Evolutionary conservation across 2,797 vertebrate genomes (phyloP).

Genomic region (Acanthurus lineatus): DNA sequence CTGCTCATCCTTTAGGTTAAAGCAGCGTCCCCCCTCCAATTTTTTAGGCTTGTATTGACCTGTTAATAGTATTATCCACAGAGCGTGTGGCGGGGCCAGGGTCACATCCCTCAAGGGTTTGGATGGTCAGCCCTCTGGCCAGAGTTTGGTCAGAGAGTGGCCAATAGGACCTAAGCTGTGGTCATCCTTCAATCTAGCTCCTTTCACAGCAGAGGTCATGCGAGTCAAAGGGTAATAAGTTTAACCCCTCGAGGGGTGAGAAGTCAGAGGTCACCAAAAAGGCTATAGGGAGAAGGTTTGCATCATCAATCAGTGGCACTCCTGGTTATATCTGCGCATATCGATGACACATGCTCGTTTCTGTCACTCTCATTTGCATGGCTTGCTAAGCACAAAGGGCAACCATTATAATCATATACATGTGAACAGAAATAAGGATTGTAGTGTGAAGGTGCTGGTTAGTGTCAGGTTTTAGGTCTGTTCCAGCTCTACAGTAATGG

Average conservation of each 20-base stretch:
- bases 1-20: constrained; percentile 58
- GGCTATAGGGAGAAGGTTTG: constrained; percentile 86
- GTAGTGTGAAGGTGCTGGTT: not conserved
- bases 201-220: constrained; percentile 90
- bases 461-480: not conserved
- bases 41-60: constrained; percentile 77
- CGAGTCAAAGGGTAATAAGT: constrained; percentile 95
- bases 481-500: not conserved
- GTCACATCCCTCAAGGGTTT: constrained; percentile 78
- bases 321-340: constrained; percentile 75
- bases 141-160: constrained; percentile 86
- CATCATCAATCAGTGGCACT: constrained; percentile 84
- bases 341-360: constrained; percentile 68
- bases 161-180: constrained; percentile 88
- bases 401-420: constrained; percentile 36
- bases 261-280: constrained; percentile 91
- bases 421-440: constrained; percentile 21
- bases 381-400: constrained; percentile 66
- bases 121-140: constrained; percentile 80
- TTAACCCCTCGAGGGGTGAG: constrained; percentile 87
- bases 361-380: constrained; percentile 77
- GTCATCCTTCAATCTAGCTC: constrained; percentile 93
- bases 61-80: constrained; percentile 83
- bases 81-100: constrained; percentile 85
- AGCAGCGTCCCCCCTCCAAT: constrained; percentile 34